Evolutionary conservation across 2,888 invertebrate species (phyloP), one percentile per base, ranked within the genome.

Genomic region (Harpagoxenus sublaevis): DNA sequence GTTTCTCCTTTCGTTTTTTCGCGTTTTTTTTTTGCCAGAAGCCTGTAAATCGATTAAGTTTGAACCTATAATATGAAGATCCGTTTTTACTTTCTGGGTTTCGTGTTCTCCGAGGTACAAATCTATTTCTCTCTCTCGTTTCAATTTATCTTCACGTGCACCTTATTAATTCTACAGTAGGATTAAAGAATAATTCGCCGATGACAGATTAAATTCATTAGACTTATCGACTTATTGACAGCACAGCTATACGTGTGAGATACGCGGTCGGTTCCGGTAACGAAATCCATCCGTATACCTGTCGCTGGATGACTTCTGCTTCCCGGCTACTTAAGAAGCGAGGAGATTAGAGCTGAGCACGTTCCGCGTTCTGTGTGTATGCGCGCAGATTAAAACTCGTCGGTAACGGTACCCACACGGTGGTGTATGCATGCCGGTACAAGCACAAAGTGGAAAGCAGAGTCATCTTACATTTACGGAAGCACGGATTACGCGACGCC

Each of bases 391-490:
- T 90, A 86, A 87, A 86, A 84, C 87, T 84, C 57, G 78, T 71
- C 63, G 45, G 73, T 89, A 90, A 90, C 89, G 89, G 89, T 89
- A 90, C 75, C n/a, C 68, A 10, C 15, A 10, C 39, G 48, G 28
- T 60, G 4, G 4, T 60, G 2, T 35, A 83, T 86, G 77, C 71
- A 87, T 83, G 82, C 55, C 18, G 84, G 88, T 87, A 85, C 84
- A 86, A 66, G 82, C 79, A 15, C 48, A 55, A 68, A 35, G 48
- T 62, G 48, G 51, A 84, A 77, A 86, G 66, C 12, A 87, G 89
- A 89, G 87, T 90, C 89, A 89, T 87, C 89, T 90, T 90, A 89
- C 89, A 89, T 89, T 90, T 89, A 89, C 85, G 86, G 89, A 86
- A 89, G 87, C 89, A 83, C 66, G 82, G 85, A 87, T 89, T 87